Evolutionary conservation across 2,888 invertebrate genomes (phyloP).

Genomic region (Pollenia amentaria): DNA sequence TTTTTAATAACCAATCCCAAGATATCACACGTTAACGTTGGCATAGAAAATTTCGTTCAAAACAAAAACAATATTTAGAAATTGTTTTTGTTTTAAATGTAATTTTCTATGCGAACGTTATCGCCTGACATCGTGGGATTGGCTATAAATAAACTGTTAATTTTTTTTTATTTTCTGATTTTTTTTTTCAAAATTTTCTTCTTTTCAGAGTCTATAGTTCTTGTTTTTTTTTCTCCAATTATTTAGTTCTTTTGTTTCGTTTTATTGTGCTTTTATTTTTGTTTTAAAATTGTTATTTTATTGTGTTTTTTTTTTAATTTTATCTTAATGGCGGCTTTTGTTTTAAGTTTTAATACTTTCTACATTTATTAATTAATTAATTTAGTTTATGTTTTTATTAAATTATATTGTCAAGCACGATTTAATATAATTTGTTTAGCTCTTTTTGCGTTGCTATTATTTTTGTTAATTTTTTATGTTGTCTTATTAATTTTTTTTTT

Average conservation of each 20-base stretch:
- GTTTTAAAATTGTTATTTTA: background rate
- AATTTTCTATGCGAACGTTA: too few relatives aligned
- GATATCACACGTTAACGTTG: too few relatives aligned
- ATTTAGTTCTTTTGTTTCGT: background rate
- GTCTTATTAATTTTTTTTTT: slow-evolving; percentile 13
- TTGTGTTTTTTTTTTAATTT: slow-evolving; percentile 31
- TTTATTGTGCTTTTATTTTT: slow-evolving; percentile 26
- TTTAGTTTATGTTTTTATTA: slow-evolving; percentile 77
- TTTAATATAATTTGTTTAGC: slow-evolving; percentile 69
- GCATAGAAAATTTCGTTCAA: too few relatives aligned
- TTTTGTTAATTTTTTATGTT: slow-evolving; percentile 24
- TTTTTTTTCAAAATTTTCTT: background rate
- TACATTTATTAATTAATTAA: slow-evolving; percentile 74
- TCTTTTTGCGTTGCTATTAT: slow-evolving; percentile 55
- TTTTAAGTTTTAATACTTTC: slow-evolving; percentile 35
- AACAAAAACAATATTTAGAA: too few relatives aligned
- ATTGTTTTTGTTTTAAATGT: too few relatives aligned
- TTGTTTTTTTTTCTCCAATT: background rate
- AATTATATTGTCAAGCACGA: slow-evolving; percentile 84
- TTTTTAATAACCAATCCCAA: too few relatives aligned
- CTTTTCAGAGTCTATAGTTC: background rate
- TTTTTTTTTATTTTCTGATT: background rate
- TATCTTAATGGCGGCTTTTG: slow-evolving; percentile 45
- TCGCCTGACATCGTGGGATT: too few relatives aligned
- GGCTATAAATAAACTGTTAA: background rate